phyloP scores from a whole-genome alignment of 2,113 vertebrate genomes.

The Meles meles region DNA sequence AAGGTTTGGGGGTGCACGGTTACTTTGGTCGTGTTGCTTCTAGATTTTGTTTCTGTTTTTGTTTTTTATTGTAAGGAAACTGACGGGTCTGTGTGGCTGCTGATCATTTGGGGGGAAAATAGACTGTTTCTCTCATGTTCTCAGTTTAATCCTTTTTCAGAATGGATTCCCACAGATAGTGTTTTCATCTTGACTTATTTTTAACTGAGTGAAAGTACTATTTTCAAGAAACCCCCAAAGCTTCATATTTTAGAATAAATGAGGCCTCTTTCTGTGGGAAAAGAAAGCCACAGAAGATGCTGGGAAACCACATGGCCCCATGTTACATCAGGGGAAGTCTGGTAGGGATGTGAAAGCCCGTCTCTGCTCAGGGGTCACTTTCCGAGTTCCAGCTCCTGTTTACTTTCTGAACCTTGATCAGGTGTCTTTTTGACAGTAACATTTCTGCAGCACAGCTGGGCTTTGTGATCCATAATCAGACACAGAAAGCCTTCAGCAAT shows the following conservation, averaged over 20 bases:
- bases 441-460: conserved; percentile 56
- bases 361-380: neutral
- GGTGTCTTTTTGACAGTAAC: conserved; percentile 21
- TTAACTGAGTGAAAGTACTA: conserved; percentile 35
- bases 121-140: neutral
- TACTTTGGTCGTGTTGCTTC: neutral
- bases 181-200: conserved; percentile 52
- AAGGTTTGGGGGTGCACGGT: fast-evolving
- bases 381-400: conserved; percentile 50
- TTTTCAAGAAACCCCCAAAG: conserved; percentile 18
- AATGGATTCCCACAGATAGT: conserved; percentile 12
- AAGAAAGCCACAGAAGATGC: conserved; percentile 5
- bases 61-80: neutral
- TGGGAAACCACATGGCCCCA: neutral
- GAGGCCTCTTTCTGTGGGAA: conserved; percentile 11
- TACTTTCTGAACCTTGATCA: conserved; percentile 60
- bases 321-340: conserved; percentile 35
- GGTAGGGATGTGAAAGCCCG: neutral
- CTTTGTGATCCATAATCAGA: conserved; percentile 66
- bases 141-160: neutral
- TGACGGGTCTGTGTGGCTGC: neutral
- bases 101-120: neutral
- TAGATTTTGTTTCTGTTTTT: neutral
- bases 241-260: conserved; percentile 58
- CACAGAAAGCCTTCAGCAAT: conserved; percentile 46